Conservation (phyloP, 2,113 vertebrate genomes). For the Anas platyrhynchos region DNA sequence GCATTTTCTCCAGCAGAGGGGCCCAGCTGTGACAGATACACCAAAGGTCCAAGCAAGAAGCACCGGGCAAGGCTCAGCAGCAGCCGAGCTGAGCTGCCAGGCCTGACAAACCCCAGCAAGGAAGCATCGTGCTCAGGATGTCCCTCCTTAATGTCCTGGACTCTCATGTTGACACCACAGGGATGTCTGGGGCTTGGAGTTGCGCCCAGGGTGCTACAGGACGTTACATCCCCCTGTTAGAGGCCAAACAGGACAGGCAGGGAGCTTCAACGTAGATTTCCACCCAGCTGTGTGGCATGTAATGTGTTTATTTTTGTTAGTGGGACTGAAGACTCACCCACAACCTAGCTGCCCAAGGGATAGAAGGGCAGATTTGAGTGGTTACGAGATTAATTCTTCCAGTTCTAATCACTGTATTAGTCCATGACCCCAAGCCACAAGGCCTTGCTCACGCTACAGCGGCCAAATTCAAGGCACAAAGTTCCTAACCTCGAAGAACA, state of each 20-base stretch:
- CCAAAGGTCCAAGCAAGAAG: not conserved
- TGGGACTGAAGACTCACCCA: not conserved
- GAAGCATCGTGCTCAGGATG: not conserved
- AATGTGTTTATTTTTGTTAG: not conserved
- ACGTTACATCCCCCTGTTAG: not conserved
- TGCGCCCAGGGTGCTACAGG: not conserved
- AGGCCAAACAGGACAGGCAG: not conserved
- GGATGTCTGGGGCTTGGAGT: not conserved
- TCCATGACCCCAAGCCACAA: not conserved
- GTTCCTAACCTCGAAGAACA: not conserved
- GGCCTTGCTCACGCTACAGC: not conserved
- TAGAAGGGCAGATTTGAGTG: not conserved
- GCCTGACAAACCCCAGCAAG: not conserved
- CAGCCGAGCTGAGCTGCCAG: not conserved
- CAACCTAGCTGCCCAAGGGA: not conserved
- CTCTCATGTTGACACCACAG: accelerated
- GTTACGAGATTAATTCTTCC: not conserved
- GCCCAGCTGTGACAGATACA: not conserved
- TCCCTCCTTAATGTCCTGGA: not conserved
- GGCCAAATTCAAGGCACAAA: not conserved
- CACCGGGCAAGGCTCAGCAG: not conserved
- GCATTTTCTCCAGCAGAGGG: not conserved
- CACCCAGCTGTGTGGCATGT: not conserved
- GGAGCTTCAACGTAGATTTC: not conserved
- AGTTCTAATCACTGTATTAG: not conserved